Percentiles rank a stretch among this genome's conserved stretches.
These are phyloP conservation scores for Polypterus bichir DNA, from an alignment of 2,113 vertebrate species.

Conservation along the genomic window DNA sequence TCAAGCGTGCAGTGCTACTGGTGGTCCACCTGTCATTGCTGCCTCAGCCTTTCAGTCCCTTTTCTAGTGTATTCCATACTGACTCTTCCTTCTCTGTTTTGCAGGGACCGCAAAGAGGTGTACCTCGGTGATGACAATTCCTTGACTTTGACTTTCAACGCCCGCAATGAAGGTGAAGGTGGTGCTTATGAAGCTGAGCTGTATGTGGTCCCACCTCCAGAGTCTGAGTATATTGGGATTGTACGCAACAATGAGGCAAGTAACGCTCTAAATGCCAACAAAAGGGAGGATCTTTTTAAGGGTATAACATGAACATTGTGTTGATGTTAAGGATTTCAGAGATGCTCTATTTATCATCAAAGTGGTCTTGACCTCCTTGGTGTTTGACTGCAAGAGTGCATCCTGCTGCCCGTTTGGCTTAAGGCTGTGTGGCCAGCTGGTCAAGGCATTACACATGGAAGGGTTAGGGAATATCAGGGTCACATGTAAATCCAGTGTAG, in stretches of 20 bases:
- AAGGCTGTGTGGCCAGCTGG: too few species aligned
- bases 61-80: not conserved
- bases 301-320: too few species aligned
- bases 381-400: too few species aligned
- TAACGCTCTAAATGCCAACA: not conserved
- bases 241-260: constrained; percentile 70
- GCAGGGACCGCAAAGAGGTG: constrained; percentile 63
- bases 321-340: too few species aligned
- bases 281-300: too few species aligned
- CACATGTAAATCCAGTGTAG: too few species aligned
- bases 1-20: constrained; percentile 1
- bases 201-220: constrained; percentile 62
- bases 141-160: constrained; percentile 69
- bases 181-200: constrained; percentile 83
- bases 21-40: not conserved
- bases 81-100: constrained; percentile 3
- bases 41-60: not conserved
- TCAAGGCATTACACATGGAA: too few species aligned
- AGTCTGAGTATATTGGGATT: constrained; percentile 76
- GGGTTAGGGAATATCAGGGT: too few species aligned
- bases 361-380: too few species aligned
- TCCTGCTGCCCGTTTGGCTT: too few species aligned
- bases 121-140: constrained; percentile 74
- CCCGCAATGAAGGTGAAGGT: constrained; percentile 71
- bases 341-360: too few species aligned